Evolutionary conservation across 2,113 vertebrate species (phyloP).

Genomic region (Semnornis frantzii): DNA sequence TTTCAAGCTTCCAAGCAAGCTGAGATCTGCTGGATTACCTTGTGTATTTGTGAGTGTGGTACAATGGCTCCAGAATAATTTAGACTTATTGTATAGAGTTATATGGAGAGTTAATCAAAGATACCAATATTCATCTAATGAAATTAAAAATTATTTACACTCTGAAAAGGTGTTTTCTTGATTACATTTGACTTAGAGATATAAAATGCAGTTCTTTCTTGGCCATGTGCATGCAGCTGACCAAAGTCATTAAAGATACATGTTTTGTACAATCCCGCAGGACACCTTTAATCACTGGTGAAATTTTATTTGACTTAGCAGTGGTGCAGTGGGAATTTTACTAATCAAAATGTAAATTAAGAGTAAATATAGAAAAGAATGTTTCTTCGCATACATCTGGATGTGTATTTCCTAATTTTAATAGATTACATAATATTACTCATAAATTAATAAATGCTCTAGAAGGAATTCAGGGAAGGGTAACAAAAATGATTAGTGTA

Average conservation of each 20-base stretch:
- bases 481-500: background rate
- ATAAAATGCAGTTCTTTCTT: background rate
- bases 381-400: background rate
- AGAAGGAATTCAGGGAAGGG: background rate
- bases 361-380: background rate
- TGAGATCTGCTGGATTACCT: background rate
- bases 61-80: background rate
- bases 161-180: background rate
- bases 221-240: background rate
- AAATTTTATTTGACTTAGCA: conserved; percentile 35
- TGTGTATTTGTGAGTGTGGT: background rate
- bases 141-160: background rate
- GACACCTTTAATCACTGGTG: background rate
- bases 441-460: background rate
- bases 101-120: background rate
- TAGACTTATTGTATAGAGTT: background rate
- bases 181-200: background rate
- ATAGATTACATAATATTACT: background rate
- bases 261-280: background rate
- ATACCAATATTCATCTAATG: background rate
- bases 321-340: background rate
- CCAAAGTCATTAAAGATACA: background rate
- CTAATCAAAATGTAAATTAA: conserved; percentile 54
- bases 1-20: background rate
- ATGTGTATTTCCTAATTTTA: conserved; percentile 4